Evolutionary conservation across 2,888 invertebrate species (phyloP), one percentile per base, ranked within the genome.

Genomic region (Dryobotodes eremita): DNA sequence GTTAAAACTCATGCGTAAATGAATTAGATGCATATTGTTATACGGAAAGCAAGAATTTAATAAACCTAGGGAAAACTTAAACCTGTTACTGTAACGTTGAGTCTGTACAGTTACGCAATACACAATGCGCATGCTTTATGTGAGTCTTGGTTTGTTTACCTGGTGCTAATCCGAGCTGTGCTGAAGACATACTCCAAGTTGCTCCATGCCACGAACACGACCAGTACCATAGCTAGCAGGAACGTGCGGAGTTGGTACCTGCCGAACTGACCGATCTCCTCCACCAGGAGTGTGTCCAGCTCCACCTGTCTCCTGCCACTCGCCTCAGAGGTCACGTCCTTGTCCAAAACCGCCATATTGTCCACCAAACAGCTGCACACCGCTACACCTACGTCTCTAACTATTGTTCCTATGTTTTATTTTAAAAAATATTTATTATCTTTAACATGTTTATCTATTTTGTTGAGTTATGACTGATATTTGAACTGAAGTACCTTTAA

Each of bases 241-340:
- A 95, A 79, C 0, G 91, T 93, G 20, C 90, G 88, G 11, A 93
- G 55, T 88, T 96, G 96, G 80, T 93, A 96, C 74, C 84, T 84
- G 1, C 96, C 96, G 77, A 95, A 94, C 89, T 96, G 94, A 0
- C 96, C 96, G 23, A 96, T 90, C 84, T 96, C 96, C 36, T 94
- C 92, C 36, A 94, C 91, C 70, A 96, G 84, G 20, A 96, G 92
- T 5, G 91, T 90, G 72, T 96, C 96, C 85, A 96, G 68, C 55
- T 95, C 93, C 59, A 85, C 46, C 20, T 36, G 59, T 11, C 23
- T 70, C 10, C 15, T 13, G 2, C 55, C 50, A 61, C 26, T 23
- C 15, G 26, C 53, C 31, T 71, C 50, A 68, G 75, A n/a, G 4
- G 42, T 69, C 61, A 46, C 81, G 2, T 64, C 75, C 10, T 68